A percentile compares a stretch with the other conserved stretches of the same genome.
phyloP scores from a whole-genome alignment of 2,888 invertebrate genomes.

The Nymphalis polychloros region DNA sequence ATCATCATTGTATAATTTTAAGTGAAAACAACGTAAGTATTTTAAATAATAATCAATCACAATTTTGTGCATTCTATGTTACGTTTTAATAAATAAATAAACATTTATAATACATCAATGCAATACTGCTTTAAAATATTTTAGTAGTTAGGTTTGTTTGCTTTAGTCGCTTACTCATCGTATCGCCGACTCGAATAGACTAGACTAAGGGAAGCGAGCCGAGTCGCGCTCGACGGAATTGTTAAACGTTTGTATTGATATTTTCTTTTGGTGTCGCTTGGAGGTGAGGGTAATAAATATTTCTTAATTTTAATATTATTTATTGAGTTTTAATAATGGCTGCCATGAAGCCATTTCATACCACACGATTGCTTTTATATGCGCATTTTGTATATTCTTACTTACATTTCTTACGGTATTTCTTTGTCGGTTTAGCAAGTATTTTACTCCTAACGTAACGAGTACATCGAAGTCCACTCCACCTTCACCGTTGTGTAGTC shows the following conservation, averaged over 20 bases:
- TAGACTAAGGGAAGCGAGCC: constrained; percentile 12
- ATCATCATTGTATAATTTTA: neutral
- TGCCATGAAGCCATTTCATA: neutral
- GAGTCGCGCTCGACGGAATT: neutral
- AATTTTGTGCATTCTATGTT: constrained; percentile 6
- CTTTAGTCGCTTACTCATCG: constrained; percentile 9
- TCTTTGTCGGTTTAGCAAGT: neutral
- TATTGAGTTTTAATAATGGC: constrained; percentile 7
- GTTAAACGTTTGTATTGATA: constrained; percentile 19
- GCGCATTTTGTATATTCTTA: constrained; percentile 14
- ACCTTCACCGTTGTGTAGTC: neutral
- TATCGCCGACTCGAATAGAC: constrained; percentile 32
- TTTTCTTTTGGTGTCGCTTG: constrained; percentile 17
- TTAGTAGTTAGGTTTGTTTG: constrained; percentile 10
- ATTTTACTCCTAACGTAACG: neutral
- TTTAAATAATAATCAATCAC: constrained; percentile 10
- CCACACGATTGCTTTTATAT: constrained; percentile 20
- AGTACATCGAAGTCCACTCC: neutral
- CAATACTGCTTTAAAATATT: constrained; percentile 31
- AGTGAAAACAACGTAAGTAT: constrained; percentile 4
- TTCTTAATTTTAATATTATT: constrained; percentile 22
- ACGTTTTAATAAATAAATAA: constrained; percentile 4
- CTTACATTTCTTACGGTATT: neutral
- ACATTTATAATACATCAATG: constrained; percentile 23
- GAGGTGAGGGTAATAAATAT: constrained; percentile 21